Evolutionary conservation across 2,113 vertebrate species (phyloP).

Genomic region (Hydrochoerus hydrochaeris): DNA sequence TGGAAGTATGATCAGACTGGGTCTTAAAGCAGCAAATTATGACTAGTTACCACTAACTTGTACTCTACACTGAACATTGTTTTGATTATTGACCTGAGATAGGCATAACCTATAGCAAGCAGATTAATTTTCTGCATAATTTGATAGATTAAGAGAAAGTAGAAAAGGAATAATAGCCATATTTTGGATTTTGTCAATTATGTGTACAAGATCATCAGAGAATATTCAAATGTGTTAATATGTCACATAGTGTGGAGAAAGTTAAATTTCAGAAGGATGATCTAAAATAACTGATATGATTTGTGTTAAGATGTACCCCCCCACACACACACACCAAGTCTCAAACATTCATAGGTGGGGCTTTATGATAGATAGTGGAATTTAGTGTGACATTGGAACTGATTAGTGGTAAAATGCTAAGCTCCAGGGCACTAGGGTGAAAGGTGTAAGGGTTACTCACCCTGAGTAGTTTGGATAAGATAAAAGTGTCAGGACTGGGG

Average conservation of each 20-base stretch:
- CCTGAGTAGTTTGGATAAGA: background rate
- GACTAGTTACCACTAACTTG: background rate
- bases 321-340: background rate
- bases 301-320: background rate
- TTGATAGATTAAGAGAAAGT: background rate
- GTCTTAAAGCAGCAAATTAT: background rate
- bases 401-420: background rate
- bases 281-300: background rate
- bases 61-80: background rate
- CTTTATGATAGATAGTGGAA: background rate
- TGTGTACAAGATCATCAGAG: background rate
- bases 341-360: background rate
- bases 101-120: background rate
- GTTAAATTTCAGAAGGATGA: constrained; percentile 25
- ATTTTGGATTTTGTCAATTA: background rate
- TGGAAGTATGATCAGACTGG: background rate
- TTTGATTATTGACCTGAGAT: background rate
- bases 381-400: background rate
- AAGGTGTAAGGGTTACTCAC: background rate
- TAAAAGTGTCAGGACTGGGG: too few species aligned
- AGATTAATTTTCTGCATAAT: background rate
- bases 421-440: background rate
- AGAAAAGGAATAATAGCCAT: background rate
- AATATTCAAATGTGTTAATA: background rate
- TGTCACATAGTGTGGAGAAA: background rate